Evolutionary conservation across 2,113 vertebrate species (phyloP), one percentile per base, ranked within the genome.

Genomic region (Poeciliopsis retropinna): DNA sequence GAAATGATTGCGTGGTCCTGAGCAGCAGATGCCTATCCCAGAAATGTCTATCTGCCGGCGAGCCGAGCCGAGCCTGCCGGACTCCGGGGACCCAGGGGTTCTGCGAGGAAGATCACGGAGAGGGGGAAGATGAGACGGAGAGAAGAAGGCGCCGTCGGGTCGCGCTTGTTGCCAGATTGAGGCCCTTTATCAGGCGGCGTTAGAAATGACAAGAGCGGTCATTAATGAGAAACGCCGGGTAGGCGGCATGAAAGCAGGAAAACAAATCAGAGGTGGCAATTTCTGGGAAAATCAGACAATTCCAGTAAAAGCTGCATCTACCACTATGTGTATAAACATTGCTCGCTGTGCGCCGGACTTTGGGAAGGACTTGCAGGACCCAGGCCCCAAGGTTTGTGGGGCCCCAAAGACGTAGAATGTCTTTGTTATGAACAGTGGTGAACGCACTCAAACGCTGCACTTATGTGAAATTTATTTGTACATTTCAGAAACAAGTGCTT

Each of bases 1-100:
- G 91, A 94, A 94, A 95, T 94, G 89, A 93, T 92, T 93, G 89
- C 79, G 85, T 89, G 83, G 90, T 89, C 89, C 91, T 89, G 89
- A 91, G 90, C 92, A 85, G 87, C 47, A 87, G 90, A 92, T 94
- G 88, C 77, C 73, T 89, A 92, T 94, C 90, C 88, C 76, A 86
- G 78, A 92, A 92, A 93, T 91, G 84, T 93, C 85, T 91, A 87
- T 92, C 88, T 92, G 91, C 88, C 72, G 73, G 85, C 83, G 81
- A 91, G 85, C 84, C 83, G 81, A 91, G 86, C 86, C 22, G 65
- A 88, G 86, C 78, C 80, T 60, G 88, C 91, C 72, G 90, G 92
- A 91, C 88, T 83, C 82, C 64, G 28, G 86, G 84, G 84, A 90
- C 87, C 86, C 77, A 62, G 70, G 76, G 85, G 79, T 66, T 83